phyloP scores from a whole-genome alignment of 2,888 invertebrate species.

The Atethmia centrago region DNA sequence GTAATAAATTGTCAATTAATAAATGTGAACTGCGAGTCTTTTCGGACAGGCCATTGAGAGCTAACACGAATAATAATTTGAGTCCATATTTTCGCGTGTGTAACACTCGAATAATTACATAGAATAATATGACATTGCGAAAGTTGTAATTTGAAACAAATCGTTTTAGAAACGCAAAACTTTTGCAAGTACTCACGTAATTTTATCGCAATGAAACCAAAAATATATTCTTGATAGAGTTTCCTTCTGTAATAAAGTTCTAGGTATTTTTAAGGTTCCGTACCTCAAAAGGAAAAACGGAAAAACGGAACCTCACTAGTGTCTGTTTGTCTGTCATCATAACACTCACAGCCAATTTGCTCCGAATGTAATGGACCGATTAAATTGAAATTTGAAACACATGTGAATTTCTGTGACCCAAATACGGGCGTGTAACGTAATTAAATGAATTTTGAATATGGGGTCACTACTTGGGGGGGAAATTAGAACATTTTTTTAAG shows the following conservation, averaged over 20 bases:
- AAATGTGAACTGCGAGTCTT: conserved; percentile 45
- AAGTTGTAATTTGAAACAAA: conserved; percentile 57
- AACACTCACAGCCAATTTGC: no score
- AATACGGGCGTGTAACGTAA: no score
- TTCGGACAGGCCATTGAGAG: conserved; percentile 45
- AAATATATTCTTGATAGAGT: conserved; percentile 16
- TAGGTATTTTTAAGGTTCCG: no score
- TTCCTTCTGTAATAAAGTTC: conserved; percentile 2
- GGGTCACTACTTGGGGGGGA: no score
- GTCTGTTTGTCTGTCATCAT: no score
- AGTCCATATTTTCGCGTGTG: conserved; percentile 54
- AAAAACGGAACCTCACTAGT: no score
- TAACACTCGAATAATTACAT: conserved; percentile 59
- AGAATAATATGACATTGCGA: conserved; percentile 57
- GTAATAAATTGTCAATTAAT: conserved; percentile 44
- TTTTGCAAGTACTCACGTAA: conserved; percentile 32
- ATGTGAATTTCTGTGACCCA: no score
- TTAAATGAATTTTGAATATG: no score
- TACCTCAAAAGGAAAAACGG: no score
- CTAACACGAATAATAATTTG: conserved; percentile 49
- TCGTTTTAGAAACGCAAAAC: conserved; percentile 58
- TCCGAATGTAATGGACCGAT: no score
- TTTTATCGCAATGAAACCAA: conserved; percentile 13
- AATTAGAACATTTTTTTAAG: no score
- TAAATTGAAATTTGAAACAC: no score